These are phyloP conservation scores for Salvelinus fontinalis DNA, from an alignment of 2,113 vertebrate genomes.

Conservation along the genomic window DNA sequence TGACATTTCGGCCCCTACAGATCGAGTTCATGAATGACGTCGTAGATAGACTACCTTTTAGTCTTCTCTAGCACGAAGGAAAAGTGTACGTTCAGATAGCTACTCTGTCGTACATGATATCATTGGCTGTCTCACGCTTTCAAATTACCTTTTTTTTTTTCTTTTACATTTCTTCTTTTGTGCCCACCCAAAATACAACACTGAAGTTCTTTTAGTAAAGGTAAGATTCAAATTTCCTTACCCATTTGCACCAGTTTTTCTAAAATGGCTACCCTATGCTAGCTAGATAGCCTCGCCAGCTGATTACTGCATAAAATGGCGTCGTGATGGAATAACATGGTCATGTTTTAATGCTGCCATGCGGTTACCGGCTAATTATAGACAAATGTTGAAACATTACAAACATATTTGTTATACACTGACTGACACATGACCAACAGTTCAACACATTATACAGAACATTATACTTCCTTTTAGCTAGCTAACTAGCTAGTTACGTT, in stretches of 20 bases:
- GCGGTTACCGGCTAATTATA: neutral
- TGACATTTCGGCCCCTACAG: slow-evolving; percentile 21
- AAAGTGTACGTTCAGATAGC: neutral
- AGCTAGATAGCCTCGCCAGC: slow-evolving; percentile 11
- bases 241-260: neutral
- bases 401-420: too few relatives aligned
- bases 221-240: slow-evolving; percentile 57
- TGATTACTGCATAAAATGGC: slow-evolving; percentile 65
- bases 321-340: slow-evolving; percentile 41
- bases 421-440: too few relatives aligned
- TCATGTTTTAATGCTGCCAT: neutral
- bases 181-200: slow-evolving; percentile 48
- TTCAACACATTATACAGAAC: too few relatives aligned
- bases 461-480: neutral
- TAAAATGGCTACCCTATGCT: slow-evolving; percentile 12
- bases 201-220: slow-evolving; percentile 77
- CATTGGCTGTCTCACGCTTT: slow-evolving; percentile 27
- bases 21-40: too few relatives aligned
- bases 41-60: too few relatives aligned
- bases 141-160: neutral
- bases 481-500: neutral
- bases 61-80: slow-evolving; percentile 14
- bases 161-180: slow-evolving; percentile 53
- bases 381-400: neutral
- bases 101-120: slow-evolving; percentile 18